These are phyloP conservation scores for Sebastes variabilis DNA, from an alignment of 2,797 vertebrate species.

Conservation along the genomic window DNA sequence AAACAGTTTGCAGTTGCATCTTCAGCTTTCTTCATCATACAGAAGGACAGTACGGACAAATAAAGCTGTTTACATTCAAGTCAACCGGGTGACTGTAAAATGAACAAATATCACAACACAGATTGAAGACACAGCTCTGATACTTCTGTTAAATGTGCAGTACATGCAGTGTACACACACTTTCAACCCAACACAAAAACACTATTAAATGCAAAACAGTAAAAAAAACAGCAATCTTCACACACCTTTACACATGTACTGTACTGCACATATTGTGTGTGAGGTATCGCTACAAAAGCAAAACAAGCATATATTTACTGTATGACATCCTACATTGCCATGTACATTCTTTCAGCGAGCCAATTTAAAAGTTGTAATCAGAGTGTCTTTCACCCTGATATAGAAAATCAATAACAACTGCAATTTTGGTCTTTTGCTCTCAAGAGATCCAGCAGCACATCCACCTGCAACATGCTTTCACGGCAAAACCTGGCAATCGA, in stretches of 20 bases:
- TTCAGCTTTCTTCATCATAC: neutral
- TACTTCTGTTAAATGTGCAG: neutral
- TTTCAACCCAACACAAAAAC: too few relatives aligned
- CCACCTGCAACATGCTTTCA: neutral
- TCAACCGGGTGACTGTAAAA: neutral
- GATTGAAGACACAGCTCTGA: neutral
- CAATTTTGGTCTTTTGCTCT: neutral
- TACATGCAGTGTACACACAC: too few relatives aligned
- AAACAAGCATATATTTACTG: neutral
- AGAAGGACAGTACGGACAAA: neutral
- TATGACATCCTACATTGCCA: neutral
- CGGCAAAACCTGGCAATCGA: neutral
- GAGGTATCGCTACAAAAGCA: neutral
- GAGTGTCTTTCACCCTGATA: neutral
- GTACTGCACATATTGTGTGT: neutral
- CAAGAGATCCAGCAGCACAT: neutral
- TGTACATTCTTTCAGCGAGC: neutral
- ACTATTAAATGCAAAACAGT: neutral
- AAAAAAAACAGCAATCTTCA: neutral
- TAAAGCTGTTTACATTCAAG: neutral
- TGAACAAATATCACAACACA: neutral
- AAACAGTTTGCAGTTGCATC: neutral
- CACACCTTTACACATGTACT: neutral
- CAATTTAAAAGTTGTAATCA: neutral
- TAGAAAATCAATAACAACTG: neutral